These are phyloP conservation scores for Eupithecia vulgata DNA, from an alignment of 2,888 invertebrate species.

Conservation along the genomic window DNA sequence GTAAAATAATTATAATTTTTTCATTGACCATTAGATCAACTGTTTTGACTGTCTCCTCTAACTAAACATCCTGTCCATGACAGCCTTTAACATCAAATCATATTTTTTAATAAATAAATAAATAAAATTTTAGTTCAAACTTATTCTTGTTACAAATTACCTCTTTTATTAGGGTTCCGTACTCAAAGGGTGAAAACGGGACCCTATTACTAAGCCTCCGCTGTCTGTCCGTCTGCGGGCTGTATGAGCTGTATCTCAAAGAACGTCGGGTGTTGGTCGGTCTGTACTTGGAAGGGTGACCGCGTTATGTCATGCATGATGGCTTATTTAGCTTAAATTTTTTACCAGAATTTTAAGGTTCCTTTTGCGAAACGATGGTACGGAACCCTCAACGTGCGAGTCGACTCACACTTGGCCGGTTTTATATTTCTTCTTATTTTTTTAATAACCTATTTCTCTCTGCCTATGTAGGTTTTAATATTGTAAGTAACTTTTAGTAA, in stretches of 20 bases:
- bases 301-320: no score
- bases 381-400: no score
- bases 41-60: not conserved
- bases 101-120: not conserved
- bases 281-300: no score
- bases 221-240: no score
- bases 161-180: not conserved
- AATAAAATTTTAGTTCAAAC: not conserved
- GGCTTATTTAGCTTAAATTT: no score
- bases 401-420: no score
- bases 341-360: no score
- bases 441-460: not conserved
- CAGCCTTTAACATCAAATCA: not conserved
- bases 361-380: no score
- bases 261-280: no score
- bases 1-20: not conserved
- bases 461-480: not conserved
- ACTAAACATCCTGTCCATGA: not conserved
- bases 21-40: not conserved
- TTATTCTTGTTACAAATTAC: not conserved
- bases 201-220: no score
- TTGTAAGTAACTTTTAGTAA: conserved; percentile 29
- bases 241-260: no score
- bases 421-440: not conserved
- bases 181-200: no score